Evolutionary conservation across 53 echinoderm and acorn worm genomes (phyloP).

Genomic region (Hippasteria phrygiana): DNA sequence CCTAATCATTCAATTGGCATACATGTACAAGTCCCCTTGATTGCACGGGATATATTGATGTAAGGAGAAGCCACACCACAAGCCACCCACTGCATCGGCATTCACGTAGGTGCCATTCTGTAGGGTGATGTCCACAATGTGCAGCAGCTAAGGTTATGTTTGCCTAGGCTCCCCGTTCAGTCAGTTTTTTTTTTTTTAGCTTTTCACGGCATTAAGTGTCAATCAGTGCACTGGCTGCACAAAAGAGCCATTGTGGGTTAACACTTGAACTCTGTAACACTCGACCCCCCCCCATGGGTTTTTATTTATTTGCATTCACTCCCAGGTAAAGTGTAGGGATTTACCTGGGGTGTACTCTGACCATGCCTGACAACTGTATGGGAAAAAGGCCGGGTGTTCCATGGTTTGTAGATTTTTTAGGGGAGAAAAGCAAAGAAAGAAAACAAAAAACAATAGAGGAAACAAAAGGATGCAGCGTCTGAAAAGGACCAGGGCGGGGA

Average conservation of each 20-base stretch:
- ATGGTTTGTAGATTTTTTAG: no score
- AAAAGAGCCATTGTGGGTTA: constrained; percentile 36
- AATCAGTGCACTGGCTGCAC: constrained; percentile 22
- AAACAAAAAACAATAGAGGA: no score
- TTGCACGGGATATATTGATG: constrained; percentile 22
- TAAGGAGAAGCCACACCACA: neutral
- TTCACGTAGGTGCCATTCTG: constrained; percentile 32
- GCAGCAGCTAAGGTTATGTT: constrained; percentile 51
- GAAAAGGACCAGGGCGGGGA: no score
- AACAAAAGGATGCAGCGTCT: no score
- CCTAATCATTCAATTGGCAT: constrained; percentile 16
- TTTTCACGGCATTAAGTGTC: constrained; percentile 61
- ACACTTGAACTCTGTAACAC: constrained; percentile 67
- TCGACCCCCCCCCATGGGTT: constrained; percentile 10
- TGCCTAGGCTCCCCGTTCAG: constrained; percentile 33
- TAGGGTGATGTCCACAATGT: constrained; percentile 11
- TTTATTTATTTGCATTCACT: constrained; percentile 51
- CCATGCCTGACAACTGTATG: no score
- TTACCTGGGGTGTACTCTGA: no score
- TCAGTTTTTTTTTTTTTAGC: constrained; percentile 34
- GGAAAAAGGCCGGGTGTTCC: no score
- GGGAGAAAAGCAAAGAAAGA: no score
- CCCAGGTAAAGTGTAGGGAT: neutral
- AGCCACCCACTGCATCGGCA: neutral
- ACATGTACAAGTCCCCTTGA: neutral